phyloP scores from a whole-genome alignment of 2,888 invertebrate species.

The Andrena minutula region DNA sequence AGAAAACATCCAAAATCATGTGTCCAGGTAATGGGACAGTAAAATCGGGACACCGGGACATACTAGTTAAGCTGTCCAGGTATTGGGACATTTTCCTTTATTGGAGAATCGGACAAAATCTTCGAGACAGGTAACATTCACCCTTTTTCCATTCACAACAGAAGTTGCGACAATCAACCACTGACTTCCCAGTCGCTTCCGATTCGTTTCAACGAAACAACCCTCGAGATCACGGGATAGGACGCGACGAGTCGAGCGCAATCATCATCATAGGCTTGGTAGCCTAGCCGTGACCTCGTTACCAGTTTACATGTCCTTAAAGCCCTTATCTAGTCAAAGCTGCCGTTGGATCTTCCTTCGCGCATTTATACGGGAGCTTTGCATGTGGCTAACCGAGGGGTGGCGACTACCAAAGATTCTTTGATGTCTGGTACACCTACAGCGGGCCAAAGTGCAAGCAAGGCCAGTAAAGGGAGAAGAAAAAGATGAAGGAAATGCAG shows the following conservation, averaged over 20 bases:
- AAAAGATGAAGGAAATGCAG: constrained; percentile 48
- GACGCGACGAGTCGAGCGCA: neutral
- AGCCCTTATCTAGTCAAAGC: constrained; percentile 52
- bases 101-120: too few species aligned
- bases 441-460: constrained; percentile 66
- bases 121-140: too few species aligned
- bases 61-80: too few species aligned
- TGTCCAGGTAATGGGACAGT: too few species aligned
- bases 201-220: constrained; percentile 10
- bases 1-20: too few species aligned
- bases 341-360: constrained; percentile 56
- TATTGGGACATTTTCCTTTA: too few species aligned
- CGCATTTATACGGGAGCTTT: constrained; percentile 72
- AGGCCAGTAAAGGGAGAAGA: constrained; percentile 40
- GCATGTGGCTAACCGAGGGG: constrained; percentile 52
- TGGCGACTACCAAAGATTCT: constrained; percentile 71
- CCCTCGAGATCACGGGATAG: neutral
- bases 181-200: neutral
- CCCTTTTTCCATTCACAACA: neutral
- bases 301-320: constrained; percentile 57
- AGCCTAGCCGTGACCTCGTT: constrained; percentile 71
- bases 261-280: neutral
- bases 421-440: constrained; percentile 77
- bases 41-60: too few species aligned
- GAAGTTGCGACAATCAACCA: neutral